Evolutionary conservation across 2,113 vertebrate genomes (phyloP).

Genomic region (Patagioenas fasciata): DNA sequence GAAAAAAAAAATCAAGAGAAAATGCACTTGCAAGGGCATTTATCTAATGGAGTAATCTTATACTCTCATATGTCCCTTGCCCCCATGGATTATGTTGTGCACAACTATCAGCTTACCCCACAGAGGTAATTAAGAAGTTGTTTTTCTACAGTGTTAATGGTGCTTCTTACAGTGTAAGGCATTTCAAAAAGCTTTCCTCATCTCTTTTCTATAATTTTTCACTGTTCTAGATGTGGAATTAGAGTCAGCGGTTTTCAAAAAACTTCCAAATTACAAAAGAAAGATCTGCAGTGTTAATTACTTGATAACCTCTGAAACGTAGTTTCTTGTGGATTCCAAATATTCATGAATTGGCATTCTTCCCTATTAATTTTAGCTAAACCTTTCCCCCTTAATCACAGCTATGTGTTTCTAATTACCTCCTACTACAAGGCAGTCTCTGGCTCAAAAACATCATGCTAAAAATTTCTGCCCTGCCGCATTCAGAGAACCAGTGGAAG

Average conservation of each 20-base stretch:
- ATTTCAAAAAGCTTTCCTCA: constrained; percentile 10
- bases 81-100: constrained; percentile 5
- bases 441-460: neutral
- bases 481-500: neutral
- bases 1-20: neutral
- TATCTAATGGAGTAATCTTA: constrained; percentile 11
- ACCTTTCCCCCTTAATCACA: constrained; percentile 2
- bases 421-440: neutral
- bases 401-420: constrained; percentile 5
- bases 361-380: constrained; percentile 13
- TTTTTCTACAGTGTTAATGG: constrained; percentile 23
- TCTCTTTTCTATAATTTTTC: neutral
- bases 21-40: neutral
- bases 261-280: neutral
- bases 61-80: neutral
- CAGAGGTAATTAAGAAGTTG: constrained; percentile 42
- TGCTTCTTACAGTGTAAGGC: neutral
- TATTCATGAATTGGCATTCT: neutral
- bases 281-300: neutral
- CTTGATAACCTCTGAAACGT: neutral
- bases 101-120: neutral
- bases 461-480: neutral
- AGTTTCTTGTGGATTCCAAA: neutral
- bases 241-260: constrained; percentile 23
- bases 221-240: neutral